A percentile compares a stretch with the other conserved stretches of the same genome.
Evolutionary conservation across 2,797 vertebrate species (phyloP).

Genomic region (Acanthis flammea): DNA sequence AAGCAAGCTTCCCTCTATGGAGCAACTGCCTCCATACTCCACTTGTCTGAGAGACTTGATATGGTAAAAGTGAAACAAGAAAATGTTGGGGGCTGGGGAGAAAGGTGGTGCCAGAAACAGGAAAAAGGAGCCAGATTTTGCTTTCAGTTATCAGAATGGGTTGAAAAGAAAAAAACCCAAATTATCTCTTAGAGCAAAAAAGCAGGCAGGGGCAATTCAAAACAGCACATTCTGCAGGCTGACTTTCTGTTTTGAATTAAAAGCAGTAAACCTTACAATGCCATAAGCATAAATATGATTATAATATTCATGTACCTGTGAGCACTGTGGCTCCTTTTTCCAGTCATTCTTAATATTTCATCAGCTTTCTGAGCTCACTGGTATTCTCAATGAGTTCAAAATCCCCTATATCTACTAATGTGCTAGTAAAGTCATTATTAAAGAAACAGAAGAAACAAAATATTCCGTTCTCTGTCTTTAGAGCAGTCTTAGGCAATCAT

Average conservation of each 20-base stretch:
- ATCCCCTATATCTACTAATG: neutral
- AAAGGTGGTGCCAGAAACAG: neutral
- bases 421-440: neutral
- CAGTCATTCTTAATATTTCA: neutral
- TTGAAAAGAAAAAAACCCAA: neutral
- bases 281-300: neutral
- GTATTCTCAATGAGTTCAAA: neutral
- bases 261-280: neutral
- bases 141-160: neutral
- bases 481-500: neutral
- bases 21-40: neutral
- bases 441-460: neutral
- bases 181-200: neutral
- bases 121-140: neutral
- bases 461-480: neutral
- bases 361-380: neutral
- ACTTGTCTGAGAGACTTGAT: constrained; percentile 7
- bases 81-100: neutral
- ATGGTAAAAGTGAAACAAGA: constrained; percentile 15
- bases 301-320: neutral
- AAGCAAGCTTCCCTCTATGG: neutral
- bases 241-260: constrained; percentile 26
- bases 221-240: neutral
- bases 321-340: neutral
- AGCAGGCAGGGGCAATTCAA: neutral